phyloP scores from a whole-genome alignment of 2,113 vertebrate genomes.

The Nesospiza acunhae region DNA sequence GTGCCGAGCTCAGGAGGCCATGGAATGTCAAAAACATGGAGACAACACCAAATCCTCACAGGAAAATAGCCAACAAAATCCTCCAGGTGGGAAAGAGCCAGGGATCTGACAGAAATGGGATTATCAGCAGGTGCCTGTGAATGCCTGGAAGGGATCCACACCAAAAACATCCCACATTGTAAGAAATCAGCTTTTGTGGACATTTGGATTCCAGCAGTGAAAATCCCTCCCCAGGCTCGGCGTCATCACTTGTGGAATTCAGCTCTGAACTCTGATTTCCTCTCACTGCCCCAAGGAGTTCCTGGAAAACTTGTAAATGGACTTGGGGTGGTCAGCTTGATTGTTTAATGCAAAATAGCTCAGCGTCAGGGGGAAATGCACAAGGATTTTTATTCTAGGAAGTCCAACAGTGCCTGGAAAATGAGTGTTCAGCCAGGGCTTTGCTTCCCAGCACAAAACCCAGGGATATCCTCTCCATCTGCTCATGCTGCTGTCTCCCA shows the following conservation, averaged over 20 bases:
- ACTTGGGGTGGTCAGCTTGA: not conserved
- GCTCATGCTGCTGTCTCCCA: not conserved
- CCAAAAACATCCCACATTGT: not conserved
- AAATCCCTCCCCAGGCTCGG: not conserved
- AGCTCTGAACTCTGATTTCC: not conserved
- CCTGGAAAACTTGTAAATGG: not conserved
- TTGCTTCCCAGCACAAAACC: not conserved
- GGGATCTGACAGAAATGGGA: not conserved
- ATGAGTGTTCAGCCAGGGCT: accelerated
- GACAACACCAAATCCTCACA: not conserved
- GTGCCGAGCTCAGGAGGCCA: not conserved
- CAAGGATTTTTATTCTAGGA: not conserved
- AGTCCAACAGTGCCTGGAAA: not conserved
- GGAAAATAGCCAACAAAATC: not conserved
- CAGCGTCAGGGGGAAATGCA: not conserved
- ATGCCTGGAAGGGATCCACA: not conserved
- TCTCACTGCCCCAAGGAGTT: not conserved
- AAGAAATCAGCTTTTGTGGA: not conserved
- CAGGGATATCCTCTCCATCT: not conserved
- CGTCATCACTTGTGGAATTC: not conserved
- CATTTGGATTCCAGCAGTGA: not conserved
- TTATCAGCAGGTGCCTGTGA: not conserved
- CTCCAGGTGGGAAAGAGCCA: not conserved
- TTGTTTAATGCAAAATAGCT: not conserved
- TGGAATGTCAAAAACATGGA: not conserved